phyloP scores from a whole-genome alignment of 2,797 vertebrate genomes.

The Lateolabrax maculatus region DNA sequence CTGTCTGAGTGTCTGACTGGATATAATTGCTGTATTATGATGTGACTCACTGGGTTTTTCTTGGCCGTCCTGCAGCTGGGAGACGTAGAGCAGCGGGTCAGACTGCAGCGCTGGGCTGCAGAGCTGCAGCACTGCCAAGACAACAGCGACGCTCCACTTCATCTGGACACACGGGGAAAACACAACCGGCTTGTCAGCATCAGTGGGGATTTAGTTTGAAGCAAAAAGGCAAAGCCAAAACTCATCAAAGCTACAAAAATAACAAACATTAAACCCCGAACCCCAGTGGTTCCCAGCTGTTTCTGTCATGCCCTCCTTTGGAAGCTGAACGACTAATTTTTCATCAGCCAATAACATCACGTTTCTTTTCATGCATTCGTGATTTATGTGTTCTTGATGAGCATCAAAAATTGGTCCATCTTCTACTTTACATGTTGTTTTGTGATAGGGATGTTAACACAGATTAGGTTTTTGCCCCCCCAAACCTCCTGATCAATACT shows the following conservation, averaged over 20 bases:
- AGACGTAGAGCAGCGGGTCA: slow-evolving; percentile 43
- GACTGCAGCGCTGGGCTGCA: slow-evolving; percentile 62
- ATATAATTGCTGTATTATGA: neutral
- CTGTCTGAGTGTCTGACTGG: neutral
- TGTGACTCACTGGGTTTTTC: slow-evolving; percentile 61
- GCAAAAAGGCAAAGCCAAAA: neutral
- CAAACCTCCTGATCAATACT: neutral
- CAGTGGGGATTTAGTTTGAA: neutral
- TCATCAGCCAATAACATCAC: neutral
- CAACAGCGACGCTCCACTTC: slow-evolving; percentile 62
- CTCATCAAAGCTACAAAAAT: neutral
- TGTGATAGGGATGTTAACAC: too few species aligned
- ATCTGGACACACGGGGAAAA: slow-evolving; percentile 69
- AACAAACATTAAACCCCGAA: neutral
- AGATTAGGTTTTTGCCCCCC: too few species aligned
- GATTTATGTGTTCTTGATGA: too few species aligned
- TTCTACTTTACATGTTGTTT: neutral
- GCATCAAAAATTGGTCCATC: neutral
- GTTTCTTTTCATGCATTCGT: too few species aligned
- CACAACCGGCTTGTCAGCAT: neutral
- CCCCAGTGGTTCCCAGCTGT: too few species aligned
- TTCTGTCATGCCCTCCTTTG: neutral
- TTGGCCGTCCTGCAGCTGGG: slow-evolving; percentile 35
- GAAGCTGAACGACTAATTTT: neutral
- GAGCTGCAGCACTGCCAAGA: slow-evolving; percentile 67